A percentile compares a stretch with the other conserved stretches of the same genome.
These are phyloP conservation scores for Cheilinus undulatus DNA, from an alignment of 2,113 vertebrate genomes.

Conservation along the genomic window DNA sequence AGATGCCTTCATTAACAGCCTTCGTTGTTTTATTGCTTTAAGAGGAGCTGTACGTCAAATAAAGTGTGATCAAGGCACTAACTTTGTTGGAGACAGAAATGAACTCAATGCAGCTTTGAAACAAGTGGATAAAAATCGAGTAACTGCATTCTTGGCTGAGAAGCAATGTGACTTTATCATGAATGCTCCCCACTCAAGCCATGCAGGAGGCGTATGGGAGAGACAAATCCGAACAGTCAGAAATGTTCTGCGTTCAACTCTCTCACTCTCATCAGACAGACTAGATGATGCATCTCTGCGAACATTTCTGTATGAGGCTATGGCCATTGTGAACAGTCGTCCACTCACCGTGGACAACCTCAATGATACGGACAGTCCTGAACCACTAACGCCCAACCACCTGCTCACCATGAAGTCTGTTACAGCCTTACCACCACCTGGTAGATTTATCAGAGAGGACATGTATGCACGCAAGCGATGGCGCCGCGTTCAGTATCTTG, in stretches of 20 bases:
- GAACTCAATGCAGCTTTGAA: constrained; percentile 7
- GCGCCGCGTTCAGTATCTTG: not conserved
- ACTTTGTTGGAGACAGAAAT: not conserved
- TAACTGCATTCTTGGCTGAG: not conserved
- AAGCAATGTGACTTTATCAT: constrained; percentile 30
- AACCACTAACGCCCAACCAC: constrained; percentile 9
- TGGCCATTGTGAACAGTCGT: constrained; percentile 3
- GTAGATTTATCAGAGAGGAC: constrained; percentile 22
- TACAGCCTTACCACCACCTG: not conserved
- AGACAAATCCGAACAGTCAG: constrained; percentile 18
- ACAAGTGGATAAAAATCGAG: not conserved
- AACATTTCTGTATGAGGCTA: constrained; percentile 10
- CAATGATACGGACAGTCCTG: not conserved
- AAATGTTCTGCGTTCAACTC: not conserved
- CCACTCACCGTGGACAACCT: not conserved
- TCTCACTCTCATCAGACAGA: not conserved
- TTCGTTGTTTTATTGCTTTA: constrained; percentile 12
- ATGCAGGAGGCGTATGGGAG: constrained; percentile 41
- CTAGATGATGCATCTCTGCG: not conserved
- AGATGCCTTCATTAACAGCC: constrained; percentile 11
- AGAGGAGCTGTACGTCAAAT: constrained; percentile 32
- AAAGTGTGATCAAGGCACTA: constrained; percentile 45
- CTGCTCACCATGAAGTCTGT: not conserved
- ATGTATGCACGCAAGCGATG: not conserved
- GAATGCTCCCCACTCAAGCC: constrained; percentile 26